These are phyloP conservation scores for Numenius phaeopus DNA, from an alignment of 2,797 vertebrate genomes.

Conservation along the genomic window DNA sequence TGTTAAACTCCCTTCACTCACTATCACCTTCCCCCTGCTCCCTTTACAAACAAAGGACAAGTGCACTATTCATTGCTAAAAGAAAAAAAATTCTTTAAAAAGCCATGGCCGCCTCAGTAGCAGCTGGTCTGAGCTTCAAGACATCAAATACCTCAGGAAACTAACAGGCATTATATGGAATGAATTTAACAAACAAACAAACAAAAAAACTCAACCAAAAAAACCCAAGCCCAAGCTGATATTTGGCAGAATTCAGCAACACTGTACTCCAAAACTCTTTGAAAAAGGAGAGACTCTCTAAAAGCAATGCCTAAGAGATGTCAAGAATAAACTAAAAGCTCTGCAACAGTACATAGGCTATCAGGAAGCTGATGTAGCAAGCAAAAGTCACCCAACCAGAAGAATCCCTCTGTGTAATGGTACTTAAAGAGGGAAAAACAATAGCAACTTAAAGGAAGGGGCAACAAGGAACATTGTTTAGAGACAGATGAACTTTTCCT, in stretches of 20 bases:
- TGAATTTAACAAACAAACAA: neutral
- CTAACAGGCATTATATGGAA: neutral
- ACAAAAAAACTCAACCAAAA: neutral
- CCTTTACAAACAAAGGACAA: conserved; percentile 63
- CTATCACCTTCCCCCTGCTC: conserved; percentile 54
- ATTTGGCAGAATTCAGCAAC: conserved; percentile 14
- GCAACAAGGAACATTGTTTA: neutral
- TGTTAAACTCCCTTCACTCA: conserved; percentile 53
- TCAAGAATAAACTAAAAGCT: neutral
- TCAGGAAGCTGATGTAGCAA: neutral
- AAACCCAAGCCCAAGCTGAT: neutral
- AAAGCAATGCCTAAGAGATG: neutral
- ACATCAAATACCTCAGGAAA: conserved; percentile 47
- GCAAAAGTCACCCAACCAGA: neutral
- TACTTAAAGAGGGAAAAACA: neutral
- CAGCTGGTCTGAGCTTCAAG: conserved; percentile 41
- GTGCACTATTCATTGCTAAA: conserved; percentile 61
- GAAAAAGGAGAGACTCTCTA: neutral
- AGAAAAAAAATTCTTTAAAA: conserved; percentile 2
- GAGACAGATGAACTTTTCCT: neutral
- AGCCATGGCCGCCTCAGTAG: neutral
- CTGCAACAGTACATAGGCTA: neutral
- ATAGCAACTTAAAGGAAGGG: neutral
- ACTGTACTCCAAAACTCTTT: neutral
- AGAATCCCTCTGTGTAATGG: neutral